Conservation (phyloP, 2,797 vertebrate genomes). For the Cygnus olor region DNA sequence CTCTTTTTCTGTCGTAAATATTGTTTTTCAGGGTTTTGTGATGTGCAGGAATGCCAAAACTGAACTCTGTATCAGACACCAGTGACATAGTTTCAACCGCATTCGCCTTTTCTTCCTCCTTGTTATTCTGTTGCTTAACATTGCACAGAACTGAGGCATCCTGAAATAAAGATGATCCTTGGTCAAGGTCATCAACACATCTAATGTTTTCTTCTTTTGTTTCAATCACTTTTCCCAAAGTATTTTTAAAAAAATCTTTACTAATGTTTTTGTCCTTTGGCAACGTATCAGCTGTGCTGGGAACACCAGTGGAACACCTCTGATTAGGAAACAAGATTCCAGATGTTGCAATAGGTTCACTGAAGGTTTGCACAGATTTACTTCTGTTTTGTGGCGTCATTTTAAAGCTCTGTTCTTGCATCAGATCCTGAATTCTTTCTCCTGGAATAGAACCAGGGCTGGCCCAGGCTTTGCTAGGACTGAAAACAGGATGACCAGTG, state of each 20-base stretch:
- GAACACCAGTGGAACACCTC: slow-evolving; percentile 62
- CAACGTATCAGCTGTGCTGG: slow-evolving; percentile 56
- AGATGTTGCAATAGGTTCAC: slow-evolving; percentile 71
- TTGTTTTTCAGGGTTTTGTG: slow-evolving; percentile 43
- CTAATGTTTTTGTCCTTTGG: slow-evolving; percentile 49
- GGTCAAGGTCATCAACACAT: slow-evolving; percentile 42
- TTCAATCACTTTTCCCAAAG: slow-evolving; percentile 48
- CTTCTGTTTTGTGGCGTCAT: slow-evolving; percentile 67
- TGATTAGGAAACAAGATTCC: slow-evolving; percentile 70
- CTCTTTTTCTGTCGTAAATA: slow-evolving; percentile 66
- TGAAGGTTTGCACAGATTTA: slow-evolving; percentile 62
- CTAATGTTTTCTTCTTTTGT: slow-evolving; percentile 69
- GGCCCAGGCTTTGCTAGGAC: slow-evolving; percentile 64
- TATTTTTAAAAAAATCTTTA: slow-evolving; percentile 62
- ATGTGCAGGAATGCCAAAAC: slow-evolving; percentile 12
- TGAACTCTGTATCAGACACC: slow-evolving; percentile 23
- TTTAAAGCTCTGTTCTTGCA: slow-evolving; percentile 73
- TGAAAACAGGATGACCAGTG: slow-evolving; percentile 29
- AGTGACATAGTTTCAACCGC: slow-evolving; percentile 23
- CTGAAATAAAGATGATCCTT: slow-evolving; percentile 62
- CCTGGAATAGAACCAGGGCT: slow-evolving; percentile 48
- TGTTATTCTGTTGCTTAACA: slow-evolving; percentile 48
- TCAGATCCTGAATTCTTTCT: slow-evolving; percentile 61
- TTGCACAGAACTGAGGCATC: background rate
- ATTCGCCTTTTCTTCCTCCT: slow-evolving; percentile 47